Conservation (phyloP, 2,797 vertebrate genomes). For the Paedocypris micromegethes region DNA sequence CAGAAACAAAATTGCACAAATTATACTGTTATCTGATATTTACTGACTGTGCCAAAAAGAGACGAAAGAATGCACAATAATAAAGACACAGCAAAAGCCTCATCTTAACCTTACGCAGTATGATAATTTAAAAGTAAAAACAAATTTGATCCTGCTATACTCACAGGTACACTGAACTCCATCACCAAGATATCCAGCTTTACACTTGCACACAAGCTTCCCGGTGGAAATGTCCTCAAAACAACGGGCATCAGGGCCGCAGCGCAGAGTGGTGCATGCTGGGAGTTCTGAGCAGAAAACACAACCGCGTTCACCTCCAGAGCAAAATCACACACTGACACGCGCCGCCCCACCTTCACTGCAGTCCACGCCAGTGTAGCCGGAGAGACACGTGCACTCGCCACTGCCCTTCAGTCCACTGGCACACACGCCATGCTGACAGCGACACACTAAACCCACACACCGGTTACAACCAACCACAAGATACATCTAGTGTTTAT, state of each 20-base stretch:
- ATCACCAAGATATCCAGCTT: constrained; percentile 64
- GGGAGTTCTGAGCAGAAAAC: constrained; percentile 67
- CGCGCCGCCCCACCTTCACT: constrained; percentile 71
- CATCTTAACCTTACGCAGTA: too few species aligned
- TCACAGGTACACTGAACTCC: constrained; percentile 74
- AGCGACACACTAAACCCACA: constrained; percentile 70
- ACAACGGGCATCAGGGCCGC: constrained; percentile 74
- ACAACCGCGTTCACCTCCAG: neutral
- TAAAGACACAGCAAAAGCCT: too few species aligned
- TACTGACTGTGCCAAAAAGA: too few species aligned
- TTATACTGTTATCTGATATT: too few species aligned
- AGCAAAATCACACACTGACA: neutral
- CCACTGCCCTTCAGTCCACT: constrained; percentile 73
- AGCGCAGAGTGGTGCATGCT: constrained; percentile 70
- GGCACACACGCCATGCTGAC: constrained; percentile 81
- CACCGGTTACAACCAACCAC: neutral
- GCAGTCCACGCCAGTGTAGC: constrained; percentile 77
- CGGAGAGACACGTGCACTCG: constrained; percentile 78
- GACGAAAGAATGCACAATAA: too few species aligned
- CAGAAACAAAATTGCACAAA: too few species aligned
- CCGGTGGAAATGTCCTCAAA: constrained; percentile 62
- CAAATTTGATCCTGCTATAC: too few species aligned
- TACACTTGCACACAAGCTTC: constrained; percentile 73
- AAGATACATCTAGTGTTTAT: neutral
- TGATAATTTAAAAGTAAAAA: too few species aligned